Evolutionary conservation across 2,888 invertebrate genomes (phyloP), one percentile per base, ranked within the genome.

Genomic region (Brachyopa scutellaris): DNA sequence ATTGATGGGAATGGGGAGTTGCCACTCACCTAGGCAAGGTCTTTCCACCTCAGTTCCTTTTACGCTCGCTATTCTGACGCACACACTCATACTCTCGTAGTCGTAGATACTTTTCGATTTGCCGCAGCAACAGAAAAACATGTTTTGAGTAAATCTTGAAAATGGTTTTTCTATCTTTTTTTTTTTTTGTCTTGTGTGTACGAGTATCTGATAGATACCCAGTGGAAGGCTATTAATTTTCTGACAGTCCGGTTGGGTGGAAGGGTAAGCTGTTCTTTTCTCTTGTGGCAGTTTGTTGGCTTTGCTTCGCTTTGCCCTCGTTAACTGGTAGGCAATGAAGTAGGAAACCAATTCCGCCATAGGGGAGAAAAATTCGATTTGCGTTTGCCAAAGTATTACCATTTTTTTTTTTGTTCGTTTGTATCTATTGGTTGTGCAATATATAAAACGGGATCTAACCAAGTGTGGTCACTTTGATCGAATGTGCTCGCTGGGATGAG

Each of bases 391-490:
- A 31, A 53, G 21, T 42, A 15, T 47, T 47, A n/a, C n/a, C n/a
- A n/a, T n/a, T 66, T 64, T 57, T 13, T 26, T 21, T 36, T 45
- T 49, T 21, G 17, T 36, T 5, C 29, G n/a, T 33, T 59, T 42
- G 29, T 45, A 53, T 59, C 57, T 36, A 29, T 66, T 67, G 53
- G 53, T 74, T 79, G 79, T 55, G 73, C 73, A 79, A 79, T 72
- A 47, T 51, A 70, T 64, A 66, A 73, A 79, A 79, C 78, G 74
- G 79, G 79, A 79, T 74, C 61, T 61, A 66, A n/a, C 31, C 53
- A 33, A 62, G 53, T 70, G 64, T 26, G 26, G 64, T 57, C 62
- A 66, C 40, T 78, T 59, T 55, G 42, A 67, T 53, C 23, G 42
- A 31, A 40, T 26, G 57, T 13, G 17, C 15, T 33, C 42, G 36